phyloP scores from a whole-genome alignment of 2,888 invertebrate genomes.

The Eurytoma californica region DNA sequence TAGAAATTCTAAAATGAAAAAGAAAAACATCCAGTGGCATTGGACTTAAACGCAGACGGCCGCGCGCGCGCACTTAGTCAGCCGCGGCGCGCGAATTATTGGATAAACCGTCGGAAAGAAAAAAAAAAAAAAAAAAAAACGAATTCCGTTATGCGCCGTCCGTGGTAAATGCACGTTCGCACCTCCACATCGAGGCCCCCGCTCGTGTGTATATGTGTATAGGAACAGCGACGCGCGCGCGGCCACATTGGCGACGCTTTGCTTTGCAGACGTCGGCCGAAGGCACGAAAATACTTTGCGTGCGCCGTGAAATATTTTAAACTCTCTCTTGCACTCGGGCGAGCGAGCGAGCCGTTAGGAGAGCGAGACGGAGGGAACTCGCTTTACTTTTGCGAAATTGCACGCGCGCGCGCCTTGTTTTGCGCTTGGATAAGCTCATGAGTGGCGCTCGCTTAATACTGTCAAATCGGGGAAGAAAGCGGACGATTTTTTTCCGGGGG shows the following conservation, averaged over 20 bases:
- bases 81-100: conserved; percentile 44
- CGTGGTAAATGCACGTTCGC: conserved; percentile 41
- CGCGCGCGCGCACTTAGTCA: conserved; percentile 3
- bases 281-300: conserved; percentile 51
- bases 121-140: conserved; percentile 35
- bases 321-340: conserved; percentile 27
- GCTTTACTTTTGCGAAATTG: conserved; percentile 43
- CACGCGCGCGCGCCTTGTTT: conserved; percentile 35
- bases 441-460: conserved; percentile 43
- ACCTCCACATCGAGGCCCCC: conserved; percentile 10
- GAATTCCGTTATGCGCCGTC: conserved; percentile 38
- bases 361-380: conserved; percentile 11
- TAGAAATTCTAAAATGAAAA: no score
- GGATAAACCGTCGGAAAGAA: conserved; percentile 41
- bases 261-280: conserved; percentile 26
- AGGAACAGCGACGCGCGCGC: neutral
- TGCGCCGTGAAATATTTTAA: conserved; percentile 38
- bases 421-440: conserved; percentile 38
- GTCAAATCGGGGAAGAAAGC: conserved; percentile 1
- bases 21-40: no score
- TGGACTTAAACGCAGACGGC: neutral
- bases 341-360: conserved; percentile 48
- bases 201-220: neutral
- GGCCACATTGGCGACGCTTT: conserved; percentile 23
- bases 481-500: conserved; percentile 6